phyloP scores from a whole-genome alignment of 2,113 vertebrate genomes.

The Macrotus californicus region DNA sequence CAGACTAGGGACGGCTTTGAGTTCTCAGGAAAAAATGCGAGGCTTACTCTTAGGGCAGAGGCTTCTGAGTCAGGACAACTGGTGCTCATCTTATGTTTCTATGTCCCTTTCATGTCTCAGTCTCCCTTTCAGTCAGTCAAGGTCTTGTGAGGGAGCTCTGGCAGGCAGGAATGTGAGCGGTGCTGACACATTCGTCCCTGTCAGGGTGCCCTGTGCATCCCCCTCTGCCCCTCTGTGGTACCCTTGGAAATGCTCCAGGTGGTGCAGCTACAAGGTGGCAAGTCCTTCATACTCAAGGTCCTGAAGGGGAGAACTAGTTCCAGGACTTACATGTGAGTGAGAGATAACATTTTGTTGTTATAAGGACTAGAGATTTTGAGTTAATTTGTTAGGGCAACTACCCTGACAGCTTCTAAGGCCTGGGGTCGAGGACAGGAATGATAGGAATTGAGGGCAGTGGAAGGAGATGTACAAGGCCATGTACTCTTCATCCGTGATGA shows the following conservation, averaged over 20 bases:
- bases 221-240: background rate
- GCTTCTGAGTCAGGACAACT: background rate
- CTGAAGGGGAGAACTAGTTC: background rate
- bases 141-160: background rate
- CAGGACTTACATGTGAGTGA: background rate
- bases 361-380: background rate
- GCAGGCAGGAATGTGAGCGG: background rate
- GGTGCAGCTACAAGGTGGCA: background rate
- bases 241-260: background rate
- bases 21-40: background rate
- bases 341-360: background rate
- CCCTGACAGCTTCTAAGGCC: background rate
- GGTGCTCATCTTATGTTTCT: background rate
- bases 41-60: background rate
- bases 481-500: background rate
- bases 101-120: background rate
- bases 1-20: background rate
- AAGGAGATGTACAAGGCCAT: background rate
- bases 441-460: too few relatives aligned
- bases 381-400: background rate
- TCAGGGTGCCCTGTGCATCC: too few relatives aligned
- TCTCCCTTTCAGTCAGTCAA: background rate
- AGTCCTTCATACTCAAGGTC: background rate
- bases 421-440: background rate
- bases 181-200: background rate